These are phyloP conservation scores for Chaitophorus viminalis DNA, from an alignment of 2,888 invertebrate species.

Conservation along the genomic window DNA sequence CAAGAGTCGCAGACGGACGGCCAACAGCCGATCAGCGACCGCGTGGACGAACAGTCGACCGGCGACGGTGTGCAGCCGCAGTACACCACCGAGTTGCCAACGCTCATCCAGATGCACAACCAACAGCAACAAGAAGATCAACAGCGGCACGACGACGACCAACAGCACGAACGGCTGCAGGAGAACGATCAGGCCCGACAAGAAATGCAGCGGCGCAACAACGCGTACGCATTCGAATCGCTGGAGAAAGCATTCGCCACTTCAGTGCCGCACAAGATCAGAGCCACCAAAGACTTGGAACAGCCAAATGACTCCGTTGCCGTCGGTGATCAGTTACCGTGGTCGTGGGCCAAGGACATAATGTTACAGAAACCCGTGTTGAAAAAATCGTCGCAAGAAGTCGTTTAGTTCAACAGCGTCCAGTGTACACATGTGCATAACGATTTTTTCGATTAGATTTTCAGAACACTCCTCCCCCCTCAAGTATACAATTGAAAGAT, in stretches of 20 bases:
- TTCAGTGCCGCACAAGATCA: constrained; percentile 43
- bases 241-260: constrained; percentile 54
- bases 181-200: not conserved
- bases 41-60: not conserved
- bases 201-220: constrained; percentile 19
- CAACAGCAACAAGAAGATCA: constrained; percentile 34
- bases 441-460: too few relatives aligned
- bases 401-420: constrained; percentile 13
- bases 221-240: constrained; percentile 56
- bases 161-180: not conserved
- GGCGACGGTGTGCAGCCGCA: constrained; percentile 16
- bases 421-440: too few relatives aligned
- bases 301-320: constrained; percentile 37
- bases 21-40: not conserved
- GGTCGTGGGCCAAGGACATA: constrained; percentile 66
- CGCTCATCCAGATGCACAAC: constrained; percentile 66
- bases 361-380: constrained; percentile 65
- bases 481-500: not conserved
- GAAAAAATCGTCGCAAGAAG: constrained; percentile 64
- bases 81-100: constrained; percentile 63
- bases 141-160: constrained; percentile 31
- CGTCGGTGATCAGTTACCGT: constrained; percentile 62
- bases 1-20: constrained; percentile 37
- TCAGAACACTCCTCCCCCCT: too few relatives aligned
- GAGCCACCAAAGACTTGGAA: constrained; percentile 54